phyloP scores from a whole-genome alignment of 2,113 vertebrate species.

The Indicator maculatus region DNA sequence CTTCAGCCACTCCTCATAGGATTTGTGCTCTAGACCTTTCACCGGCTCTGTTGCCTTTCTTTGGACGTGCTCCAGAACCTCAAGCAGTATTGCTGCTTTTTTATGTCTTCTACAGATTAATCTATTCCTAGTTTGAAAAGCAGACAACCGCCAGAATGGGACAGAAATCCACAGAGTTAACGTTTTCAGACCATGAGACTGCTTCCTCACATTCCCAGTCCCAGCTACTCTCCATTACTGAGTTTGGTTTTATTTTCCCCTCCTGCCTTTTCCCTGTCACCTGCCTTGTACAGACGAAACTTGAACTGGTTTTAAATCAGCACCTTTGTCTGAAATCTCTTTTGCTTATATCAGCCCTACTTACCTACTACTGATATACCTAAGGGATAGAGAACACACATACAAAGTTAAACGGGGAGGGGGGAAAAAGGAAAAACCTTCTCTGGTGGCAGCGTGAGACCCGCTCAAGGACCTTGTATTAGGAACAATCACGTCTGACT shows the following conservation, averaged over 20 bases:
- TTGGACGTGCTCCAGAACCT: no score
- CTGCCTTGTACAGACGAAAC: fast-evolving
- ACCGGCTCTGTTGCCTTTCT: no score
- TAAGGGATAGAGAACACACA: neutral
- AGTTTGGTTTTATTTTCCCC: neutral
- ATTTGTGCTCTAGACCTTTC: no score
- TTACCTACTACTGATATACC: neutral
- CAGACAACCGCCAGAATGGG: neutral
- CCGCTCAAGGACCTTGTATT: neutral
- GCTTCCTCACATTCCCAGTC: neutral
- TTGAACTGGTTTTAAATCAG: neutral
- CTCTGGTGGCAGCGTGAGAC: neutral
- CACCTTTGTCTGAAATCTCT: neutral
- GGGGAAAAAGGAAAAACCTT: no score
- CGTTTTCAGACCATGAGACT: neutral
- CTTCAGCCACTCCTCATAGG: no score
- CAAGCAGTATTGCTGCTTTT: no score
- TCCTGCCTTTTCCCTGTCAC: neutral
- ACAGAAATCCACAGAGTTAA: neutral
- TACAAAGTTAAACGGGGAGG: neutral
- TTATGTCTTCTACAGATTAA: neutral
- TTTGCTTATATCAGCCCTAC: neutral
- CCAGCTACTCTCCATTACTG: neutral
- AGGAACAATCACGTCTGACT: neutral
- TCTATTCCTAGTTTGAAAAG: neutral